Base-by-base conservation (phyloP, 2,888 invertebrate species). In the Omphaloscelis lunosa region DNA sequence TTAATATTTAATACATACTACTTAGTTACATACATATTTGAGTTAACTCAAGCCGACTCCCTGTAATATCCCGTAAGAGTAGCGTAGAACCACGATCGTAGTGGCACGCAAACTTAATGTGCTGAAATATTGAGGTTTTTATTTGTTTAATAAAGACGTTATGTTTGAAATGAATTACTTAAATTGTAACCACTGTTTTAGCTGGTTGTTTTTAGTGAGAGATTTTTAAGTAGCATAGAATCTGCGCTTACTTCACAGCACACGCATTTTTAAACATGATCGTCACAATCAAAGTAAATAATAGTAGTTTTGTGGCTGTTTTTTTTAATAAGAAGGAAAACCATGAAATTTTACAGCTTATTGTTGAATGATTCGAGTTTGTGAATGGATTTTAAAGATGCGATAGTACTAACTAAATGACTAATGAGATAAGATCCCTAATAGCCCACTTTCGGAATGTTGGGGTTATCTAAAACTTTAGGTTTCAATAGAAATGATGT, bases 1-100 rank as follows among this genome's bases (percentile, higher is more conserved):
- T 94, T 92, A 93, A 92, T 93, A 93, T 94, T 93, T 90, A 92
- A 93, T 90, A 91, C 81, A 79, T 72, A 82, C 77, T 87, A 82
- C 83, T 83, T 83, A 86, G 78, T 83, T 83, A 89, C 90, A 90
- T 91, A 91, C 90, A 91, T 92, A 89, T 92, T 89, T 90, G 75
- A 88, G 82, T 84, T 78, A 87, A 72, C 75, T 79, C 75, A 68
- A 68, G 86, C 82, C 83, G 83, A 77, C 82, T 80, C 79, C 80
- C 51, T 77, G 84, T 75, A 77, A 75, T 77, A 82, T 88, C 87
- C 81, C 84, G 86, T 86, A 87, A 86, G 73, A 80, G 79, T 75
- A 72, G 79, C 79, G 79, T 77, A 84, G 75, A 81, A 82, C 81
- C 73, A 68, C 72, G 45, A 75, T 39, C 71, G 73, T 61, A 83